Base-by-base conservation (phyloP, 1,140 invertebrate species). In the Glomeris maerens region DNA sequence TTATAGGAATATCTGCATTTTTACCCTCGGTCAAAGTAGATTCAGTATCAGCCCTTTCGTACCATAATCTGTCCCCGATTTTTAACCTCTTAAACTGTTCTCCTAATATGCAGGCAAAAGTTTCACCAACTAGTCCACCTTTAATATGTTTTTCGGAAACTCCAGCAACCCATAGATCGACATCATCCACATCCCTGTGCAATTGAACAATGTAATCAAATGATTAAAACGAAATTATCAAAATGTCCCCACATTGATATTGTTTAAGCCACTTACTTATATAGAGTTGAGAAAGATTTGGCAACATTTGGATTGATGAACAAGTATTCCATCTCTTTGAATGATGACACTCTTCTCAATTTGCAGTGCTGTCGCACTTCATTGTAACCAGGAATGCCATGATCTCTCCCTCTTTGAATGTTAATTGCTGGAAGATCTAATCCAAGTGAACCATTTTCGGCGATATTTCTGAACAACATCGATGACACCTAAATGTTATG, bases 51-150 rank as follows among this genome's bases (percentile, higher is more conserved):
- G 77, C 75, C 17, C 41, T 76, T 61, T 92, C 88, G 60, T 92
- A 93, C 84, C 84, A 94, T 66, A 76, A 88, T 26, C 83, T 70
- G 67, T 94, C 88, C 0, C 83, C 88, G 39, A 71, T 63, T 65
- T 84, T 85, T 1, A 89, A 60, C 23, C 82, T 69, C 21, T 76
- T 60, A 66, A 94, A 93, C 66, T 94, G 90, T 64, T 87, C 80
- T 0, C 78, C 73, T n/a, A 95, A 70, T 29, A 95, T 70, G 62
- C 89, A 94, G 3, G 77, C 80, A 58, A 78, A 76, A 21, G 74
- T 76, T 14, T 74, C 73, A 1, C 77, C 76, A 13, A 78, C 59
- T 50, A 74, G 66, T 5, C 71, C 68, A 20, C 70, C 73, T 1
- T 63, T 58, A 20, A 74, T 49, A 7, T 66, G 61, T 31, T 69